Evolutionary conservation across 1,140 invertebrate species (phyloP).

Genomic region (Drosophila pseudoananassae): DNA sequence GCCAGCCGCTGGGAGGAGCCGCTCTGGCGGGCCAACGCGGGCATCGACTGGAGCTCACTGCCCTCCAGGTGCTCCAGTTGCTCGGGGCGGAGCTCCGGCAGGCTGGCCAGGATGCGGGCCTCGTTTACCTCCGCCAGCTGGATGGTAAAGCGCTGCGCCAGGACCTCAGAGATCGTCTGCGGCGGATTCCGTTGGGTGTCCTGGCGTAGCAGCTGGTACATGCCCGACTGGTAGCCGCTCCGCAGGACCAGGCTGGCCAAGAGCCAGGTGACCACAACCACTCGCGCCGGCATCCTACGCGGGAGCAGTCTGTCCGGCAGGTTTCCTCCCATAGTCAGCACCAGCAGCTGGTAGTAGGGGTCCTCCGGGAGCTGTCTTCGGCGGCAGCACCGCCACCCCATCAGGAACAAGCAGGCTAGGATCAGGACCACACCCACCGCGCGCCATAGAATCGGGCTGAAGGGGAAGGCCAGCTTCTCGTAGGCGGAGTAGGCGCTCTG

Average conservation of each 20-base stretch:
- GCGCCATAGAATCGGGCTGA: constrained; percentile 54
- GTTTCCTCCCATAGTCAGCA: constrained; percentile 63
- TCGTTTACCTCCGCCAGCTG: constrained; percentile 55
- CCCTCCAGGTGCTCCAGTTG: constrained; percentile 40
- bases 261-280: constrained; percentile 60
- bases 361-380: constrained; percentile 11
- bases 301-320: constrained; percentile 38
- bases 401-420: constrained; percentile 28
- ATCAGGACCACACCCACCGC: constrained; percentile 37
- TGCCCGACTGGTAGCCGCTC: constrained; percentile 73
- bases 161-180: constrained; percentile 66
- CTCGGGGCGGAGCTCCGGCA: constrained; percentile 51
- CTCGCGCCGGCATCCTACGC: constrained; percentile 20
- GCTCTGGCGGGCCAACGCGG: constrained; percentile 38
- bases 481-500: constrained; percentile 70
- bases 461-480: constrained; percentile 70
- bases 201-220: constrained; percentile 72
- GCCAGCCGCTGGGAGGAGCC: constrained; percentile 48
- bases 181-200: constrained; percentile 69
- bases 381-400: not conserved
- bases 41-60: constrained; percentile 65
- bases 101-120: constrained; percentile 54
- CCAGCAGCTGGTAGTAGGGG: constrained; percentile 59
- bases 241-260: constrained; percentile 50
- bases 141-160: constrained; percentile 56